Evolutionary conservation across 2,888 invertebrate species (phyloP).

Genomic region (Cryptosula pallasiana): DNA sequence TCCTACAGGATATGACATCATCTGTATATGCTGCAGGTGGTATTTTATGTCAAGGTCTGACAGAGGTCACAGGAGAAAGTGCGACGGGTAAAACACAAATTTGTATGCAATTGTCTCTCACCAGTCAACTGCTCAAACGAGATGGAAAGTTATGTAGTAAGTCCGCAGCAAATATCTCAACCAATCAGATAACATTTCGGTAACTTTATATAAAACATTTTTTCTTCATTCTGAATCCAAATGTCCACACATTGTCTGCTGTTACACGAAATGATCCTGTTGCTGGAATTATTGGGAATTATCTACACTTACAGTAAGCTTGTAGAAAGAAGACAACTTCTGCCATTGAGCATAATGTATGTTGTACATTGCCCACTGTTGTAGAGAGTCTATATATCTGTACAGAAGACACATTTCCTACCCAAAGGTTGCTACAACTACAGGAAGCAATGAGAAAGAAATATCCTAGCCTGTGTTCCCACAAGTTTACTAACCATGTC

Average conservation of each 20-base stretch:
- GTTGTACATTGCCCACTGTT: too few relatives aligned
- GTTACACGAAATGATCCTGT: too few relatives aligned
- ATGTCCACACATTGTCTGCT: too few relatives aligned
- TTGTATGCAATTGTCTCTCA: slow-evolving; percentile 66
- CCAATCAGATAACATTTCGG: too few relatives aligned
- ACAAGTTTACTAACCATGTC: slow-evolving; percentile 3
- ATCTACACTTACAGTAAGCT: too few relatives aligned
- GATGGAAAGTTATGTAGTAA: neutral
- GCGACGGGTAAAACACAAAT: slow-evolving; percentile 78
- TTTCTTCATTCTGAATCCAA: too few relatives aligned
- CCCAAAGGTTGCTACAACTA: slow-evolving; percentile 62
- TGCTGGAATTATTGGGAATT: too few relatives aligned
- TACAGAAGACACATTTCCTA: slow-evolving; percentile 74
- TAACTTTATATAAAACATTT: too few relatives aligned
- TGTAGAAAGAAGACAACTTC: too few relatives aligned
- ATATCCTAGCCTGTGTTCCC: slow-evolving; percentile 23
- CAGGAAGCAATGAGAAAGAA: slow-evolving; percentile 31
- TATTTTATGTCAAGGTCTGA: slow-evolving; percentile 64
- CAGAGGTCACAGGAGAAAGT: slow-evolving; percentile 75
- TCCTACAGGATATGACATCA: too few relatives aligned
- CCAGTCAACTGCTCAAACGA: slow-evolving; percentile 57
- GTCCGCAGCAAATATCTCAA: neutral
- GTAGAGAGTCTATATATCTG: slow-evolving; percentile 66
- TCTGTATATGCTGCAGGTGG: slow-evolving; percentile 63
- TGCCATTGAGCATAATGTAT: too few relatives aligned